Base-by-base conservation (phyloP, 2,888 invertebrate species). In the Caenorhabditis sp. region DNA sequence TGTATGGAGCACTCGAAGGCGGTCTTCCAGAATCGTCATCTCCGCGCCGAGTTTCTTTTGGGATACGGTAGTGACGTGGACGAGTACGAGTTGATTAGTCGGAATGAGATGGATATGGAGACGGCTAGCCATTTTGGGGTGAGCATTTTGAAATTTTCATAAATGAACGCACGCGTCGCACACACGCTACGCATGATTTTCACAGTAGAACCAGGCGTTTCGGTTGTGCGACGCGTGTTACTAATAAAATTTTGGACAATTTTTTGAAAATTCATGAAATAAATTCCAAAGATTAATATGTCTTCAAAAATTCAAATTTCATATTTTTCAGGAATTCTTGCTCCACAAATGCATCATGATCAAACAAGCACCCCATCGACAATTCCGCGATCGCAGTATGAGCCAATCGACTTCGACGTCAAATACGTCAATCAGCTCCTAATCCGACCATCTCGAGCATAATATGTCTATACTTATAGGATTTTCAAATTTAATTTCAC, bases 351-450 rank as follows among this genome's bases (percentile, higher is more conserved):
- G 79, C 64, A 67, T 73, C 14, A 67, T 79, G 63, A 68, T 76
- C 52, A 67, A 75, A 27, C 70, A 72, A 36, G 67, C 79, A 26
- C 79, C 79, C 25, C 61, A 63, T 38, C 74, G 79, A n/a, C 76
- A 78, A 53, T 78, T 79, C 60, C 76, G 79, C 23, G 79, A 77
- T 59, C 61, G 79, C 7, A 79, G 74, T 38, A 69, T 67, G 66
- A 77, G 77, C 61, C 77, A 77, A 58, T 69, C 70, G 60, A 73
- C 70, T 20, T 65, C 62, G 36, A 65, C 56, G 5, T 70, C 67
- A 53, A 68, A 66, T 43, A 54, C 59, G n/a, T 72, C 72, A 57
- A 72, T 56, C 21, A 56, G 56, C 26, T 25, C 56, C 12, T 43
- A 43, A 31, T 10, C 31, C 31, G 31, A 7, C 31, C 31, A 31